Percentiles rank a stretch among this genome's conserved stretches.
Conservation (phyloP, 92 coral and sea anemone species). For the Bergia sp. region DNA sequence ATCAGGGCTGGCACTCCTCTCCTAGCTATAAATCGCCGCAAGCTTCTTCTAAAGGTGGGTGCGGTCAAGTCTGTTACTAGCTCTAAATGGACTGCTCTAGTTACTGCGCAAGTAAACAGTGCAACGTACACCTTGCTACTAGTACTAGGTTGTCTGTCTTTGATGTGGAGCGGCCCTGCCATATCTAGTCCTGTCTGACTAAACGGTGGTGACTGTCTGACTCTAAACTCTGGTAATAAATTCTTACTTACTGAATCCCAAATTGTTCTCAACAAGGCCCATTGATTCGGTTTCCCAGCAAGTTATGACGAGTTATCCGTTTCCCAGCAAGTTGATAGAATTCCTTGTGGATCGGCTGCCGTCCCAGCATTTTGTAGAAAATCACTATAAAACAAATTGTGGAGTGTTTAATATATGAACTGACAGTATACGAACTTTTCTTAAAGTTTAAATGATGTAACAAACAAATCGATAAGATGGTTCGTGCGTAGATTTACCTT, state of each 20-base stretch:
- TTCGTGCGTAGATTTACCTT: background rate
- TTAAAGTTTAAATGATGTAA: background rate
- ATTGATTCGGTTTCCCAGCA: background rate
- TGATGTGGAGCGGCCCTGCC: too few relatives aligned
- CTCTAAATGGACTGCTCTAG: too few relatives aligned
- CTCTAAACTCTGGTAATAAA: too few relatives aligned
- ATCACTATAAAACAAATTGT: background rate
- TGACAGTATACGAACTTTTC: background rate
- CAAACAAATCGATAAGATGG: background rate
- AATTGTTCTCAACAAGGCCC: too few relatives aligned
- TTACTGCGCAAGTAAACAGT: too few relatives aligned
- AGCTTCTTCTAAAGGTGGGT: too few relatives aligned
- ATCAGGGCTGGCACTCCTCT: too few relatives aligned
- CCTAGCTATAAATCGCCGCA: too few relatives aligned
- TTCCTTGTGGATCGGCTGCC: background rate
- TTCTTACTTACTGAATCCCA: too few relatives aligned
- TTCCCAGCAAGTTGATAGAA: background rate
- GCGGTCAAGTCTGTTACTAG: too few relatives aligned
- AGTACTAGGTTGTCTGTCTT: background rate
- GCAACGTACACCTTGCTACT: too few relatives aligned
- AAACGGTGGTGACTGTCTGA: background rate
- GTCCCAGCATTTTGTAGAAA: slow-evolving; percentile 21
- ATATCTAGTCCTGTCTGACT: too few relatives aligned
- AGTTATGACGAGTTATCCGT: background rate
- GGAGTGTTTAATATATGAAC: background rate